phyloP scores from a whole-genome alignment of 2,797 vertebrate species.

The Artibeus jamaicensis region DNA sequence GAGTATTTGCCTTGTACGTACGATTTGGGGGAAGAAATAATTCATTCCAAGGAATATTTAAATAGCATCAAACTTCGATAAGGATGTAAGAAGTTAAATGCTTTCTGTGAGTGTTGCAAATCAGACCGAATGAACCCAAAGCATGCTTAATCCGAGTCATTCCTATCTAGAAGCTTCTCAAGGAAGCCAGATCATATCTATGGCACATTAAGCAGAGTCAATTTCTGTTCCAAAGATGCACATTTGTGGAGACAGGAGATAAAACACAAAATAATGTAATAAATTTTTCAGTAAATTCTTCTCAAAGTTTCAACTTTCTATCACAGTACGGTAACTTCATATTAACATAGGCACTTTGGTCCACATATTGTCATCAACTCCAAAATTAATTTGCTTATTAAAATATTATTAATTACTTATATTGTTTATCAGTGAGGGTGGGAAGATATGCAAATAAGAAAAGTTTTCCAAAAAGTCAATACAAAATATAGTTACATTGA shows the following conservation, averaged over 20 bases:
- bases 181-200: neutral
- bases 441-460: neutral
- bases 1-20: neutral
- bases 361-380: neutral
- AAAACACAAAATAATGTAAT: neutral
- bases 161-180: neutral
- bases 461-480: neutral
- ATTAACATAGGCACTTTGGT: neutral
- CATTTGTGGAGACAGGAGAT: neutral
- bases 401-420: neutral
- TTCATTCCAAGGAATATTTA: neutral
- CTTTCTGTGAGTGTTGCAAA: neutral
- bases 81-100: neutral
- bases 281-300: neutral
- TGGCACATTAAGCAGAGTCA: neutral
- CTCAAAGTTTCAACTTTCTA: neutral
- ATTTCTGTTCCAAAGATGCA: neutral
- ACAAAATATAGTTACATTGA: neutral
- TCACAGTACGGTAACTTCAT: neutral
- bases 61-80: neutral
- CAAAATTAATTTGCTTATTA: slow-evolving; percentile 23
- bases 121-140: neutral
- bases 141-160: neutral
- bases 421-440: neutral
- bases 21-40: neutral